phyloP scores from a whole-genome alignment of 2,797 vertebrate species.

The Helostoma temminkii region DNA sequence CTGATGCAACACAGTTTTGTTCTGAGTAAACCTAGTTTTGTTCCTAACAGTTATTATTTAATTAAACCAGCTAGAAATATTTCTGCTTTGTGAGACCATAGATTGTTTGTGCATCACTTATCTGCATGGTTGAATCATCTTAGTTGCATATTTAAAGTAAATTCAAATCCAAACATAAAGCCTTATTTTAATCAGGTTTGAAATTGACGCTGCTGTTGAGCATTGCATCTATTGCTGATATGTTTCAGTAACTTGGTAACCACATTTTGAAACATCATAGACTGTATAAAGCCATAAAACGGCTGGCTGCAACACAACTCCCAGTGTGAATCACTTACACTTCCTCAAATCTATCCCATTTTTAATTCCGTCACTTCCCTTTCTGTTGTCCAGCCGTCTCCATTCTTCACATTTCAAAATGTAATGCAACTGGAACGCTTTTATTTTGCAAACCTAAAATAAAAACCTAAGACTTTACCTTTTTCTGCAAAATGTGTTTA shows the following conservation, averaged over 20 bases:
- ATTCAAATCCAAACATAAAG: not conserved
- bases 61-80: not conserved
- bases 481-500: too few relatives aligned
- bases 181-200: not conserved
- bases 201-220: not conserved
- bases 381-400: slow-evolving; percentile 34
- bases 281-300: slow-evolving; percentile 6
- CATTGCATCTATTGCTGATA: not conserved
- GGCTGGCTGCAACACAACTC: slow-evolving; percentile 44
- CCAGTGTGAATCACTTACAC: slow-evolving; percentile 49
- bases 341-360: slow-evolving; percentile 61
- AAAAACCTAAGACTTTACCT: too few relatives aligned
- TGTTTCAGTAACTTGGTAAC: not conserved
- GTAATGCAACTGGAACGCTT: too few relatives aligned
- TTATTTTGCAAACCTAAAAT: not conserved
- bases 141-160: not conserved
- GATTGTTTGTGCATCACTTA: not conserved
- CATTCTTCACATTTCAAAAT: not conserved
- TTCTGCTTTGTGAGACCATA: not conserved
- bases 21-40: slow-evolving; percentile 8
- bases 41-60: not conserved
- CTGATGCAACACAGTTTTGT: slow-evolving; percentile 32
- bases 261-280: slow-evolving; percentile 10
- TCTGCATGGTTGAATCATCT: not conserved
- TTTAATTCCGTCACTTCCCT: slow-evolving; percentile 48